These are phyloP conservation scores for Ceratina japonica DNA, from an alignment of 1,140 invertebrate species.

Conservation along the genomic window DNA sequence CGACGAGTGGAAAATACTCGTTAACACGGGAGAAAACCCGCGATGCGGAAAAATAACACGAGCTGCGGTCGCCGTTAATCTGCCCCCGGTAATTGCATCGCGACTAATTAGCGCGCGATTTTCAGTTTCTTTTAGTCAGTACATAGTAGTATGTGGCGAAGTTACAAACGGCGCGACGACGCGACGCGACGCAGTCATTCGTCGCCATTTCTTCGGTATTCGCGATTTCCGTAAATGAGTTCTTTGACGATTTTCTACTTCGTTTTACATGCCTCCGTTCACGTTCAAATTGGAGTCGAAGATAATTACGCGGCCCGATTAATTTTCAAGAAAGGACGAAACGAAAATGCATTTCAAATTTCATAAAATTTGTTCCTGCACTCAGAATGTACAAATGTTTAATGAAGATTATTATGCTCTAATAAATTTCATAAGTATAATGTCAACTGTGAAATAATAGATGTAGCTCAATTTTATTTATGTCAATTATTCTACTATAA, in stretches of 20 bases:
- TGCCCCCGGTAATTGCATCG: conserved; percentile 26
- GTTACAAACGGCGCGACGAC: conserved; percentile 1
- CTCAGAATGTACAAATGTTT: not conserved
- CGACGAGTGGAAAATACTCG: conserved; percentile 4
- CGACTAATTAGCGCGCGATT: conserved; percentile 45
- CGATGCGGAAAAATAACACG: conserved; percentile 12
- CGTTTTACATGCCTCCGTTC: not conserved
- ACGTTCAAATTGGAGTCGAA: not conserved
- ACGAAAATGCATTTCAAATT: too few relatives aligned
- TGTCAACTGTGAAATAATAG: too few relatives aligned
- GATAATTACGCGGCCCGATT: not conserved
- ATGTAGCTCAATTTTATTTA: too few relatives aligned
- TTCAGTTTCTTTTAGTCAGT: conserved; percentile 4
- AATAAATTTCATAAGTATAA: too few relatives aligned
- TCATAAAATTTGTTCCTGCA: not conserved
- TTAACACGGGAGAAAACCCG: not conserved
- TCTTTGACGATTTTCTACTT: not conserved
- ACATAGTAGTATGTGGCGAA: not conserved
- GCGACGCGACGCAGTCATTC: not conserved
- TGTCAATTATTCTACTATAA: too few relatives aligned
- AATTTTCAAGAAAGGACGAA: not conserved
- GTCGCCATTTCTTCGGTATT: not conserved
- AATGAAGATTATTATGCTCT: too few relatives aligned
- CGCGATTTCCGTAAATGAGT: not conserved
- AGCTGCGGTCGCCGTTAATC: conserved; percentile 18